Evolutionary conservation across 2,797 vertebrate species (phyloP).

Genomic region (Sebastiscus tertius): DNA sequence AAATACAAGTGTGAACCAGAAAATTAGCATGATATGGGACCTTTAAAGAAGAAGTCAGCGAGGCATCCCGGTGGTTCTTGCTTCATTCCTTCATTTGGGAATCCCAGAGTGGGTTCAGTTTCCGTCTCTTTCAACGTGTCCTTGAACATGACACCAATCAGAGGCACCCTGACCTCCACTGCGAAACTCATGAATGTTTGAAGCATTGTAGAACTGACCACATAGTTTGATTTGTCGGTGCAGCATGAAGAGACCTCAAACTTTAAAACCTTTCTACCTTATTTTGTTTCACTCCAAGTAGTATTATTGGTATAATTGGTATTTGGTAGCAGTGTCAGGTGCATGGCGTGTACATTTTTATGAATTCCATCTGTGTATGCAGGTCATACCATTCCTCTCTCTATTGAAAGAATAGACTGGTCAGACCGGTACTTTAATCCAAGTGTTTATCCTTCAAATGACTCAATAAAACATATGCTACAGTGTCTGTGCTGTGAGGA

Average conservation of each 20-base stretch:
- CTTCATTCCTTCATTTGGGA: background rate
- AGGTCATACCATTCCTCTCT: background rate
- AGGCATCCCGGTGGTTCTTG: background rate
- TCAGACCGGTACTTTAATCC: background rate
- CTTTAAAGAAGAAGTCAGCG: background rate
- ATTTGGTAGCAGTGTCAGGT: background rate
- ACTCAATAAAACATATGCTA: background rate
- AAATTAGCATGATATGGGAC: too few species aligned
- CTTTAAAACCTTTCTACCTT: background rate
- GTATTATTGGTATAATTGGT: background rate
- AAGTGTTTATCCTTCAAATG: background rate
- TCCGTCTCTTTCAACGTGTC: conserved; percentile 18
- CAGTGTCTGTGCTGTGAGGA: background rate
- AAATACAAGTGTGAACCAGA: too few species aligned
- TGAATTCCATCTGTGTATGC: background rate
- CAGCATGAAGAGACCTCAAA: background rate
- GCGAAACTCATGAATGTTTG: conserved; percentile 37
- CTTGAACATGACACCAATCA: conserved; percentile 54
- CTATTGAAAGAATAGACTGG: background rate
- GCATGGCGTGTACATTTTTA: background rate
- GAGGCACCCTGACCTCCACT: background rate
- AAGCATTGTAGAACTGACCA: conserved; percentile 10
- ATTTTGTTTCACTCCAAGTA: background rate
- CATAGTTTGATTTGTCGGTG: background rate
- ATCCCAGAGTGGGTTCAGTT: conserved; percentile 30